A percentile compares a stretch with the other conserved stretches of the same genome.
phyloP scores from a whole-genome alignment of 2,888 invertebrate species.

The Petrolisthes manimaculis region DNA sequence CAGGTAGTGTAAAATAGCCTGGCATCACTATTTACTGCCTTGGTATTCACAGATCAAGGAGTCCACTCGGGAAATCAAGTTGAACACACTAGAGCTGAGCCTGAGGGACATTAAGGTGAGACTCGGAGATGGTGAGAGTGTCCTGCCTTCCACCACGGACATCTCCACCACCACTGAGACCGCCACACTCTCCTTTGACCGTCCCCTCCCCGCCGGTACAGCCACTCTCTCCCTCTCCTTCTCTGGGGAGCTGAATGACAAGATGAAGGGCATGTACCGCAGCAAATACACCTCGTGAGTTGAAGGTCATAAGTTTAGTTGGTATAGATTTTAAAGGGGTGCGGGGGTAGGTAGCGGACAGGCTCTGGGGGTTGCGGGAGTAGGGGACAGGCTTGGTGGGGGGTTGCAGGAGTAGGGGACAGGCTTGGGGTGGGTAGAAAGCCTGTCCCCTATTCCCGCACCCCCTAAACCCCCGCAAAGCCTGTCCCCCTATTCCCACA shows the following conservation, averaged over 20 bases:
- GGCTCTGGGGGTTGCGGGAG: too few relatives aligned
- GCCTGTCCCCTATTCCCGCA: too few relatives aligned
- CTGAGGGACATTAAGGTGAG: conserved; percentile 38
- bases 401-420: too few relatives aligned
- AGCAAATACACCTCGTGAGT: conserved; percentile 79
- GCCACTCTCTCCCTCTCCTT: conserved; percentile 78
- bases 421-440: too few relatives aligned
- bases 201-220: conserved; percentile 75
- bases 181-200: conserved; percentile 77
- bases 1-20: too few relatives aligned
- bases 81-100: conserved; percentile 50
- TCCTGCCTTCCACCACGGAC: conserved; percentile 63
- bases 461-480: too few relatives aligned
- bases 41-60: conserved; percentile 47
- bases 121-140: conserved; percentile 27
- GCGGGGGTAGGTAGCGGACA: too few relatives aligned
- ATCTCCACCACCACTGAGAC: conserved; percentile 77
- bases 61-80: conserved; percentile 48
- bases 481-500: too few relatives aligned
- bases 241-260: conserved; percentile 89
- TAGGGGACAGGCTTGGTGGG: too few relatives aligned
- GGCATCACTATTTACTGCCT: not conserved
- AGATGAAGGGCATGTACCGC: conserved; percentile 95
- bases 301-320: too few relatives aligned
- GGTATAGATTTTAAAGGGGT: too few relatives aligned